Evolutionary conservation across 2,888 invertebrate species (phyloP).

Genomic region (Drosophila melanosoma): DNA sequence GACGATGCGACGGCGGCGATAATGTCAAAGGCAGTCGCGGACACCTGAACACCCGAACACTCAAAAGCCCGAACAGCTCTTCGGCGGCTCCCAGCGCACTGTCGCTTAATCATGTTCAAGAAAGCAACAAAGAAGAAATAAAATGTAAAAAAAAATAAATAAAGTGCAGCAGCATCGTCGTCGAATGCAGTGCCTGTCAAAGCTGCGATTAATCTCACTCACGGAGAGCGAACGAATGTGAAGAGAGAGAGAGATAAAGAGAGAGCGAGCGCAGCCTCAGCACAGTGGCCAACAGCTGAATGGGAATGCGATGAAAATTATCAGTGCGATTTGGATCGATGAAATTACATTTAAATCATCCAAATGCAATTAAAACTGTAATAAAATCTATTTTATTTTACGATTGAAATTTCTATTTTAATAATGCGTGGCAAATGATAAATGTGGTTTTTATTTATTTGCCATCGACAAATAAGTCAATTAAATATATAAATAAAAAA

Average conservation of each 20-base stretch:
- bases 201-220: conserved; percentile 83
- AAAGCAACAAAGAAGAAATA: conserved; percentile 29
- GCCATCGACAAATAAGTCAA: neutral
- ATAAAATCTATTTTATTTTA: neutral
- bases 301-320: conserved; percentile 9
- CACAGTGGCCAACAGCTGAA: conserved; percentile 23
- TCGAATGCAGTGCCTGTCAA: conserved; percentile 78
- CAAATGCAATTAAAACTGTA: neutral
- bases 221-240: conserved; percentile 49
- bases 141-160: conserved; percentile 17
- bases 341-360: neutral
- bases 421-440: neutral
- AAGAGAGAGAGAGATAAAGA: conserved; percentile 41
- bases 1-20: conserved; percentile 46
- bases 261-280: conserved; percentile 26
- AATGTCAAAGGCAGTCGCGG: conserved; percentile 70
- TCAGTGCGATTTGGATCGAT: neutral
- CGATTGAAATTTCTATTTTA: neutral
- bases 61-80: conserved; percentile 8
- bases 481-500: neutral
- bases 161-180: conserved; percentile 62
- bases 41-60: conserved; percentile 28
- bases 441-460: neutral
- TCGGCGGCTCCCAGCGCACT: conserved; percentile 31
- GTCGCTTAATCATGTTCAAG: conserved; percentile 68